Evolutionary conservation across 2,113 vertebrate genomes (phyloP).

Genomic region (Ranitomeya variabilis): DNA sequence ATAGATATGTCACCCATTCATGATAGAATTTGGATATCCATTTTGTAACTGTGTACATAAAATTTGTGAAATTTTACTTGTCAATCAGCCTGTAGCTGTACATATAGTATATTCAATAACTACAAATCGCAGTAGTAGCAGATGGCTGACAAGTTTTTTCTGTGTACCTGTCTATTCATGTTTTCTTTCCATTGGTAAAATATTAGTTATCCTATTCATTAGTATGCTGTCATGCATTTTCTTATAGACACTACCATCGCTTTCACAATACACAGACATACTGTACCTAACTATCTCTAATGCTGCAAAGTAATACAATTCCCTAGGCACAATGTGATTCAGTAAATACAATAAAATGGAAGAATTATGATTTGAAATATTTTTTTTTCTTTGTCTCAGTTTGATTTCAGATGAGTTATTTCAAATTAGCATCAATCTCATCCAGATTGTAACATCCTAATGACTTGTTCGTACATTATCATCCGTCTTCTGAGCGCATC

Average conservation of each 20-base stretch:
- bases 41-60: no score
- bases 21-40: not conserved
- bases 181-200: not conserved
- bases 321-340: no score
- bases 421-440: conserved; percentile 17
- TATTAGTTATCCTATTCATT: not conserved
- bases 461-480: conserved; percentile 39
- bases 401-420: conserved; percentile 20
- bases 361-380: no score
- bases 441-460: conserved; percentile 16
- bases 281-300: no score
- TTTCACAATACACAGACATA: not conserved
- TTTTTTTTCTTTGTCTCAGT: not conserved
- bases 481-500: conserved; percentile 31
- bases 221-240: no score
- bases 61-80: not conserved
- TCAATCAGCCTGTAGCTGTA: not conserved
- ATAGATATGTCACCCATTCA: no score
- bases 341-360: no score
- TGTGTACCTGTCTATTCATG: not conserved
- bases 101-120: not conserved
- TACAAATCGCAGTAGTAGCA: not conserved
- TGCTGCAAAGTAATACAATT: no score
- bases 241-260: not conserved
- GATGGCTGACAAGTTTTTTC: not conserved